Percentiles rank a stretch among this genome's conserved stretches.
Conservation (phyloP, 2,888 invertebrate genomes). For the Globia sparganii region DNA sequence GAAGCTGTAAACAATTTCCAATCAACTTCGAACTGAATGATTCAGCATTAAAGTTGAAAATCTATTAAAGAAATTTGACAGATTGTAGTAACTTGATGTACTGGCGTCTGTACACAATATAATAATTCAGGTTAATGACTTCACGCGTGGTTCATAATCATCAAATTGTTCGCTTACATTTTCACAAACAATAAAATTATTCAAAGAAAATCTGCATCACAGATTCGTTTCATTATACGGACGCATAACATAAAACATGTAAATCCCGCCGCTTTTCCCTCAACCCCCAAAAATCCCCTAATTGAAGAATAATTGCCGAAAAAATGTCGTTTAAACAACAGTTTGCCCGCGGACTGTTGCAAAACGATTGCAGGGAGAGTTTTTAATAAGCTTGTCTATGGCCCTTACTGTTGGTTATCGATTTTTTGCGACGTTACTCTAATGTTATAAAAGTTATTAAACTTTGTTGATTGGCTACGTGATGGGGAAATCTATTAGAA, state of each 20-base stretch:
- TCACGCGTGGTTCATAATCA: constrained; percentile 11
- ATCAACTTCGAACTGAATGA: too few relatives aligned
- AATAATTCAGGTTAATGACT: constrained; percentile 13
- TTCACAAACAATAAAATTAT: constrained; percentile 38
- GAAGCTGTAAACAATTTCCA: too few relatives aligned
- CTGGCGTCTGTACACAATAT: too few relatives aligned
- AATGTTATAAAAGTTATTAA: constrained; percentile 45
- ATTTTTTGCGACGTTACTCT: constrained; percentile 42
- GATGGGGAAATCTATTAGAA: constrained; percentile 6
- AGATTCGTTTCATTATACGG: constrained; percentile 47
- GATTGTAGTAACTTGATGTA: too few relatives aligned
- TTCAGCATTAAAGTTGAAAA: too few relatives aligned
- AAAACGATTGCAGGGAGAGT: constrained; percentile 52
- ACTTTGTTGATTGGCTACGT: constrained; percentile 52
- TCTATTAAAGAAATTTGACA: too few relatives aligned
- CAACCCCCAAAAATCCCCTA: constrained; percentile 56
- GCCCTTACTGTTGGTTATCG: constrained; percentile 41
- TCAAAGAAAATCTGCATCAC: constrained; percentile 48
- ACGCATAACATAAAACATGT: constrained; percentile 60
- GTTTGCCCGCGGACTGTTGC: constrained; percentile 50
- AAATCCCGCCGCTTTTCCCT: constrained; percentile 47
- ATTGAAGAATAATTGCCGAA: constrained; percentile 67
- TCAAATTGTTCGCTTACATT: constrained; percentile 23
- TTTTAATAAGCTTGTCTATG: constrained; percentile 63
- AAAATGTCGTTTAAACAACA: constrained; percentile 64